phyloP scores from a whole-genome alignment of 2,888 invertebrate species.

The Lottia scabra region DNA sequence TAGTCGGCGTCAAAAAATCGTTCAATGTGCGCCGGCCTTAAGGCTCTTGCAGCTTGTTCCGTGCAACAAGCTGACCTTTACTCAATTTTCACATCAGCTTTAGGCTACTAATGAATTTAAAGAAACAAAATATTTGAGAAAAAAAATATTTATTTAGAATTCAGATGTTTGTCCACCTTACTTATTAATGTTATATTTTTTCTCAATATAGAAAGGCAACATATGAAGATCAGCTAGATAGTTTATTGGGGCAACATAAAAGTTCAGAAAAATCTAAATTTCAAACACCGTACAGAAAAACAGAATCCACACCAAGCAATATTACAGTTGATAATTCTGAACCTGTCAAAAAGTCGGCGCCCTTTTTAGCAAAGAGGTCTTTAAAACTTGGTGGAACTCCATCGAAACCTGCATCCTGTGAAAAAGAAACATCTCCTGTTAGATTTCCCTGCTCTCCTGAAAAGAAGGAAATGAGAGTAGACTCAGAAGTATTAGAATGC shows the following conservation, averaged over 20 bases:
- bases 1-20: too few species aligned
- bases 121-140: too few species aligned
- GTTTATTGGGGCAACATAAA: neutral
- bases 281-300: conserved; percentile 25
- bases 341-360: neutral
- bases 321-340: neutral
- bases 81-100: too few species aligned
- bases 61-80: too few species aligned
- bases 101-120: too few species aligned
- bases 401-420: neutral
- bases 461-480: neutral
- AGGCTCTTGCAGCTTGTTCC: too few species aligned
- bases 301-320: neutral
- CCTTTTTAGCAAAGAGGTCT: neutral
- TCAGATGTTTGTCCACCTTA: too few species aligned
- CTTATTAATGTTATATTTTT: too few species aligned
- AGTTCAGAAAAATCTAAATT: conserved; percentile 5
- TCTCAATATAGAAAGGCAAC: neutral
- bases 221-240: neutral
- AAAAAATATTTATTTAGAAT: too few species aligned
- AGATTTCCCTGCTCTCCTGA: neutral
- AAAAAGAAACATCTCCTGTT: neutral
- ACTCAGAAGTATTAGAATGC: neutral
- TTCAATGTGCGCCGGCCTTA: too few species aligned
- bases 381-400: neutral